Percentiles rank a stretch among this genome's conserved stretches.
These are phyloP conservation scores for Nephrotoma guestfalica DNA, from an alignment of 2,888 invertebrate genomes.

Conservation along the genomic window DNA sequence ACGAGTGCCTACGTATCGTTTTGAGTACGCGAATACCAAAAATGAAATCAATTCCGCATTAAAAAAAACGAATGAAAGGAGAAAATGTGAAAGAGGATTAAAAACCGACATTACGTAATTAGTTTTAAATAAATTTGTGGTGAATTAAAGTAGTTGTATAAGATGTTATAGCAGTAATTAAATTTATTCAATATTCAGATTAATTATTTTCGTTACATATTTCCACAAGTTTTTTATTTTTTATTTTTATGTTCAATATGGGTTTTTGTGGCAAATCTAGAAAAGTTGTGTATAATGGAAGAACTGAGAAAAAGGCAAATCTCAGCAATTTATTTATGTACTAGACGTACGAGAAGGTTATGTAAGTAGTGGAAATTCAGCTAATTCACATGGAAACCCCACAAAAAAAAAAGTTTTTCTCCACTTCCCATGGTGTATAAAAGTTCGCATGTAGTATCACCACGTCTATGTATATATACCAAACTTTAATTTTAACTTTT, in stretches of 20 bases:
- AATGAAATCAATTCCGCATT: neutral
- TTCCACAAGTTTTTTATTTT: neutral
- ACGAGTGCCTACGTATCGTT: neutral
- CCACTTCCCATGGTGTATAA: neutral
- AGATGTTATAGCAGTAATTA: neutral
- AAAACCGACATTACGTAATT: neutral
- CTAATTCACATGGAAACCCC: neutral
- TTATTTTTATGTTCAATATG: neutral
- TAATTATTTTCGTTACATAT: neutral
- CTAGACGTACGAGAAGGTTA: neutral
- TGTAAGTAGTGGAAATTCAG: neutral
- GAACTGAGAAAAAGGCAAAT: neutral
- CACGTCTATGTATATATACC: neutral
- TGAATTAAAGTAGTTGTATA: neutral
- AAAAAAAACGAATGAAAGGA: neutral
- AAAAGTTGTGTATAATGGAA: neutral
- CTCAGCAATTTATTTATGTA: neutral
- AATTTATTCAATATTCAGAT: neutral
- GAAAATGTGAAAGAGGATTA: too few relatives aligned
- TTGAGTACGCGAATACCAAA: neutral
- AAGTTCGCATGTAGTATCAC: neutral
- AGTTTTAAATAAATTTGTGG: neutral
- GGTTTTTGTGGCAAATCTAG: neutral
- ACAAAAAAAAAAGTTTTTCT: neutral
- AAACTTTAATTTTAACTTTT: neutral